Base-by-base conservation (phyloP, 2,888 invertebrate species). In the Branchipolynoe longqiensis region DNA sequence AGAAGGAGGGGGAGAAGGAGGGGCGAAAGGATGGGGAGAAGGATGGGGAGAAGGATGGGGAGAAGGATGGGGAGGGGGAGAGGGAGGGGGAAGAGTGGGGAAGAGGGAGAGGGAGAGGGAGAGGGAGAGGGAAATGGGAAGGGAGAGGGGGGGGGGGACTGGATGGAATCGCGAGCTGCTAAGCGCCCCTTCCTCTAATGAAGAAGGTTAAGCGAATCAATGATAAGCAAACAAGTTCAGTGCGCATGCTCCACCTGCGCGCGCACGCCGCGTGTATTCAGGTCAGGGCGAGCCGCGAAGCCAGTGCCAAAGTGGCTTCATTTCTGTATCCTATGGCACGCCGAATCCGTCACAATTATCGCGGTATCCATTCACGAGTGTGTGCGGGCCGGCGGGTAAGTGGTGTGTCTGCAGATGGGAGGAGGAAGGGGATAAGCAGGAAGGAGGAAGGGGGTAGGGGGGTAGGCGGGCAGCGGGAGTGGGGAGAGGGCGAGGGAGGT, bases 301-400 rank as follows among this genome's bases (percentile, higher is more conserved):
- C 48, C 78, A 41, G 31, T 14, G 41, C 78, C 78, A 41, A 78
- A 78, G 78, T 78, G 78, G 78, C 78, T 78, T 78, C 78, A 78
- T 78, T 78, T 78, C 28, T 0, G 78, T 41, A 1, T 25, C 14
- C 4, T 78, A 78, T 78, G 78, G 78, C 31, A 28, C 54, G 78
- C 54, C 48, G 54, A 28, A 78, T 78, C 41, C 54, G 78, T 78
- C 78, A 78, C 78, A 78, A 78, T 78, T 78, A 78, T 78, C 78
- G 28, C 48, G 0, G 0, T 31, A 28, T 6, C 78, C 78, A 25
- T 41, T 28, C n/a, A 48, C 28, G 28, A 78, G 31, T 2, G 18
- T n/a, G 36, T 8, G n/a, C n/a, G n/a, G n/a, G n/a, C 36, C 33
- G 69, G 69, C 14, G 69, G 69, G 69, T 12, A 38, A 14, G 69